These are phyloP conservation scores for Yponomeuta plumbellus DNA, from an alignment of 2,888 invertebrate species.

Conservation along the genomic window DNA sequence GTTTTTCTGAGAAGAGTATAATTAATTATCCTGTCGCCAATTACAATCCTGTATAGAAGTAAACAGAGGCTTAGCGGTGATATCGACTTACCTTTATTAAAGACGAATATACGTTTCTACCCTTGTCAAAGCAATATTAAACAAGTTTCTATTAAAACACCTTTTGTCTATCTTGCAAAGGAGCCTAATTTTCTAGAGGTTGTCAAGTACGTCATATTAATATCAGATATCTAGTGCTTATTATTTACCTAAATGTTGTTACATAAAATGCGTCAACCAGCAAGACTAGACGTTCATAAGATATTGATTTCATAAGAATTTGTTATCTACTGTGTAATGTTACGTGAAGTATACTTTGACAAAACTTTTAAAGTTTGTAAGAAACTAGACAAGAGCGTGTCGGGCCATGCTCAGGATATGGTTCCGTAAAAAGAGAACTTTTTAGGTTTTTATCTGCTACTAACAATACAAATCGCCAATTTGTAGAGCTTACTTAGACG, in stretches of 20 bases:
- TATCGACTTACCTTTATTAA: constrained; percentile 11
- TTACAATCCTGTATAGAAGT: neutral
- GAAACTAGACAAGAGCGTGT: too few species aligned
- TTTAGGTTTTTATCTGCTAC: too few species aligned
- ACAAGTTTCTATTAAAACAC: constrained; percentile 5
- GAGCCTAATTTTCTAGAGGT: neutral
- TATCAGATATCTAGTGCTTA: neutral
- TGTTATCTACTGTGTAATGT: neutral
- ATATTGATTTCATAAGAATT: neutral
- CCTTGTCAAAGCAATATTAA: constrained; percentile 9
- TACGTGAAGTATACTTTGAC: neutral
- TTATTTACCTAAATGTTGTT: neutral
- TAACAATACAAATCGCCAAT: too few species aligned
- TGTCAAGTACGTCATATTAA: neutral
- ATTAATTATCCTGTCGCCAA: too few species aligned
- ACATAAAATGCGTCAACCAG: neutral
- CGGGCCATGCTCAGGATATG: too few species aligned
- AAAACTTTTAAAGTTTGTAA: neutral
- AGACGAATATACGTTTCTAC: neutral
- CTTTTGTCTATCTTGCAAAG: neutral
- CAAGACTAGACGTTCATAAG: neutral
- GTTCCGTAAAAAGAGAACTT: too few species aligned
- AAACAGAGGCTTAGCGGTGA: neutral
- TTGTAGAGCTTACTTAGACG: too few species aligned
- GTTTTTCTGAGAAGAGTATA: too few species aligned